Conservation (phyloP, 2,888 invertebrate species). For the Heliconius ethilla region DNA sequence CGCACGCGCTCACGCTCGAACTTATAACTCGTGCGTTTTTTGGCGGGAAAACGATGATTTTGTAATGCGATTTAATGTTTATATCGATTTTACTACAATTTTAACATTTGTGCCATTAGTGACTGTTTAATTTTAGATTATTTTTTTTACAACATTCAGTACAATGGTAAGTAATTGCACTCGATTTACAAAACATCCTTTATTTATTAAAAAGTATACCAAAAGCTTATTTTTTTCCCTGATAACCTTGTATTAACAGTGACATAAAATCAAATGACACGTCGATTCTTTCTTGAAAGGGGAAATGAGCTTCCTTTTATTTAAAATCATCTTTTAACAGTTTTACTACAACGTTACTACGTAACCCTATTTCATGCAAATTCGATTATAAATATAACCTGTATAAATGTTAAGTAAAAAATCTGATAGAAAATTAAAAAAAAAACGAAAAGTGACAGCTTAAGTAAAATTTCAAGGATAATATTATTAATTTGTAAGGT, state of each 20-base stretch:
- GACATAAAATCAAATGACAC: not conserved
- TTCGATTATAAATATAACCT: too few species aligned
- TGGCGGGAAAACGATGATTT: slow-evolving; percentile 58
- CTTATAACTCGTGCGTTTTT: slow-evolving; percentile 47
- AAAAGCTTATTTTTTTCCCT: not conserved
- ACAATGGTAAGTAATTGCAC: slow-evolving; percentile 21
- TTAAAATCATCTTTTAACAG: not conserved
- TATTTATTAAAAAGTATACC: not conserved
- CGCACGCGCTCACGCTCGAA: slow-evolving; percentile 60
- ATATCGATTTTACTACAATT: not conserved
- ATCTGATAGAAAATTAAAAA: too few species aligned
- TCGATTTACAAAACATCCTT: not conserved
- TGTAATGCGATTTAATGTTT: not conserved
- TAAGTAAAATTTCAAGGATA: too few species aligned
- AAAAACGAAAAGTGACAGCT: too few species aligned
- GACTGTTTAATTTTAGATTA: slow-evolving; percentile 1
- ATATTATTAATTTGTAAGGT: too few species aligned
- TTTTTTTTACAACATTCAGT: not conserved
- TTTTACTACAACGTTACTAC: not conserved
- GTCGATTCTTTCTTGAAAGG: not conserved
- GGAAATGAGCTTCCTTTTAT: not conserved
- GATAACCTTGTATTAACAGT: not conserved
- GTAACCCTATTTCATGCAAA: too few species aligned
- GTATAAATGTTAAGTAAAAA: too few species aligned
- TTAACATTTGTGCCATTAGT: slow-evolving; percentile 25